Base-by-base conservation (phyloP, 2,113 vertebrate genomes). In the Stercorarius parasiticus region DNA sequence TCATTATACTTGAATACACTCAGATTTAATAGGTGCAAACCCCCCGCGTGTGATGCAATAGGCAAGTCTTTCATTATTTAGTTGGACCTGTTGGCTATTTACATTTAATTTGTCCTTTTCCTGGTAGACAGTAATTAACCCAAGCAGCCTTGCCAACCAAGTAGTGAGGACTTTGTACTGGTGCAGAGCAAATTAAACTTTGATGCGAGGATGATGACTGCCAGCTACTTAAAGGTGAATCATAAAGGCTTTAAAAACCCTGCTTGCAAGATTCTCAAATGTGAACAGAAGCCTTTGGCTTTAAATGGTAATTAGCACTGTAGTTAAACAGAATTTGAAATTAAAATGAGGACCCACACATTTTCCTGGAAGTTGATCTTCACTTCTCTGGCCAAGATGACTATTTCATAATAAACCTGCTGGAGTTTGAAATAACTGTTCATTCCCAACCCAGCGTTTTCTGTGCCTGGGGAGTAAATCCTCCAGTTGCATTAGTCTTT, bases 211-310 rank as follows among this genome's bases (percentile, higher is more conserved):
- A 74, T 62, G 91, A n/a, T 55, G 93, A 88, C 86, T 82, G 93
- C 80, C 88, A 94, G 83, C 72, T 94, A 91, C 91, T 94, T 88
- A 87, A 96, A 96, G 96, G 94, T 94, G 89, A 84, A 67, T 85
- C 69, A 66, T 22, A 66, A 96, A 96, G 64, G 69, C 64, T 95
- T 80, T 58, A n/a, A 95, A 94, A 91, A 78, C n/a, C 62, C 73
- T 74, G 76, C 53, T 89, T 47, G 49, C 55, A 86, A 69, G 43
- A 70, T 59, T 69, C 66, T 86, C 49, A 78, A 95, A 97, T 43
- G 25, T 11, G n/a, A 92, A 70, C 71, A 86, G 83, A 74, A 94
- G 89, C 80, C 81, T 88, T 95, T 86, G 94, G 91, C 93, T 95
- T 90, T 62, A 61, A 66, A 7, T 32, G 59, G 94, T 81, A 95